A percentile compares a stretch with the other conserved stretches of the same genome.
Conservation (phyloP, 2,888 invertebrate species). For the Yponomeuta sedellus region DNA sequence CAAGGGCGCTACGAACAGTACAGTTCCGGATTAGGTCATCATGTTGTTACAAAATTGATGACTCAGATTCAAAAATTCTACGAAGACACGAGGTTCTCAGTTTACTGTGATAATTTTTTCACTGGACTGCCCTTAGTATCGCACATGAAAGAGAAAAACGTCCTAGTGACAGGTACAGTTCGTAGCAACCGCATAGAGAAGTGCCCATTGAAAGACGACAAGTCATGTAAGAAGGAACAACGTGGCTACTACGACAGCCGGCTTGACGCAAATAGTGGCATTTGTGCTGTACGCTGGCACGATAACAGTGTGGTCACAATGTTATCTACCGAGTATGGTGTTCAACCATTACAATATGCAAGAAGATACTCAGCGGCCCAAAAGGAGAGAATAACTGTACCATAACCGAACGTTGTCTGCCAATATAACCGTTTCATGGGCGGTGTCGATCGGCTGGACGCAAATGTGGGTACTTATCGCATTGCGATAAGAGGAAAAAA, state of each 20-base stretch:
- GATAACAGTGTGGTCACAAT: conserved; percentile 24
- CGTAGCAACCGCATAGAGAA: conserved; percentile 14
- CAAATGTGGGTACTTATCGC: conserved; percentile 21
- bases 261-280: not conserved
- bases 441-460: conserved; percentile 17
- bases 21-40: too few relatives aligned
- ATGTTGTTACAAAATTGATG: too few relatives aligned
- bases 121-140: conserved; percentile 9
- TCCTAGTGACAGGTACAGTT: conserved; percentile 13
- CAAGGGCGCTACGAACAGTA: too few relatives aligned
- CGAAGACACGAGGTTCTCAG: not conserved
- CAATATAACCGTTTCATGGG: conserved; percentile 17
- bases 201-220: conserved; percentile 13
- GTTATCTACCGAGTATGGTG: conserved; percentile 20
- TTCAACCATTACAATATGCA: too few relatives aligned
- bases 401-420: conserved; percentile 18
- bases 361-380: conserved; percentile 17
- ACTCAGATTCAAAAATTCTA: too few relatives aligned
- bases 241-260: too few relatives aligned
- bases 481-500: conserved; percentile 24
- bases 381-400: not conserved
- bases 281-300: conserved; percentile 23
- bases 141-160: conserved; percentile 12
- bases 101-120: not conserved
- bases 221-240: conserved; percentile 11